Base-by-base conservation (phyloP, 2,888 invertebrate genomes). In the Bruchidius siliquastri region DNA sequence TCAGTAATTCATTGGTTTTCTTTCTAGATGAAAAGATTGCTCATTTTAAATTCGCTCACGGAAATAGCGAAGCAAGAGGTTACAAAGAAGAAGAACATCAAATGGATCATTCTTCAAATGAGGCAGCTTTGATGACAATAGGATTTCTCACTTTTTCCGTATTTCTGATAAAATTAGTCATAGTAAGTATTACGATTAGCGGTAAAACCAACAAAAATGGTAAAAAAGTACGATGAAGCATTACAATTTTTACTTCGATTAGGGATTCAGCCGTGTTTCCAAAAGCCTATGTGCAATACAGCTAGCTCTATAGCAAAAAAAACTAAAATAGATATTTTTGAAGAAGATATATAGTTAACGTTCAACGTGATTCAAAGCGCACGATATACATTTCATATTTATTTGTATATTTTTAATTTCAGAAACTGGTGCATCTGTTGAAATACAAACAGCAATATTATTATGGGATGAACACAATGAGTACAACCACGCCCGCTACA, bases 81-180 rank as follows among this genome's bases (percentile, higher is more conserved):
- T 80, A 83, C 68, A 80, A 83, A 74, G 77, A 79, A 49, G 82
- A 82, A 66, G 82, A 84, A 3, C 89, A 90, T 0, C 90, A 90
- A 79, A 88, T 94, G 80, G 92, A 93, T 78, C 94, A 95, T 84
- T 94, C 95, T 18, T 94, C 95, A 0, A 89, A 93, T 3, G 95
- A 95, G 86, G 92, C 93, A 70, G 92, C 95, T 0, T 87, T 96
- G 72, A 92, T 95, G 90, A 93, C 94, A 67, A 93, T 96, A 78
- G 93, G 94, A 22, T 95, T 95, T 84, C 88, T 96, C 13, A 94
- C 95, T 0, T 95, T 95, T 85, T 94, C 95, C 0, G 94, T 95
- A 6, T 95, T 94, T 83, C 89, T 95, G 73, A 92, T 96, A 72
- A 94, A 95, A 87, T 87, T 95, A 66, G 93, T 95, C 66, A 88